Conservation (phyloP, 2,888 invertebrate species). For the Cremastinae sp. region DNA sequence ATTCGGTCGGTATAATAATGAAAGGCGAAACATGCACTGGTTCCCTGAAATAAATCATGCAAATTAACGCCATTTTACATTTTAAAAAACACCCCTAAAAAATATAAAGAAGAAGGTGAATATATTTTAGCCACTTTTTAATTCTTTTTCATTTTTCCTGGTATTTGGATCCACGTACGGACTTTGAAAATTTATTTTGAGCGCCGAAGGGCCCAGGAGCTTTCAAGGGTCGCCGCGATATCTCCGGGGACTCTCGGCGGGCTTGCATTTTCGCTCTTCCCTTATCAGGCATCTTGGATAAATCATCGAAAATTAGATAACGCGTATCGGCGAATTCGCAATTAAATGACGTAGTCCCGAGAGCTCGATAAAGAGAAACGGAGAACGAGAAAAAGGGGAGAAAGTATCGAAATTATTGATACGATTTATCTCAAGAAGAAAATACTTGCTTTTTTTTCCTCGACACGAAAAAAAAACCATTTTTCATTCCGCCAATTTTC, state of each 20-base stretch:
- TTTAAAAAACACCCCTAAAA: background rate
- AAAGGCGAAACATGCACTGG: constrained; percentile 36
- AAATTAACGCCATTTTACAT: background rate
- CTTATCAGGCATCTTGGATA: constrained; percentile 73
- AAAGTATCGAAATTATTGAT: constrained; percentile 17
- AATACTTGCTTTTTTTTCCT: background rate
- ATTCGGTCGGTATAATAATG: constrained; percentile 47
- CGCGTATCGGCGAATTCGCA: constrained; percentile 30
- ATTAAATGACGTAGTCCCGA: constrained; percentile 30
- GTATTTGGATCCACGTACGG: background rate
- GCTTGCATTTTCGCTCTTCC: constrained; percentile 9
- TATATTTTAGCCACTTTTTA: background rate
- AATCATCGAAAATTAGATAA: constrained; percentile 69
- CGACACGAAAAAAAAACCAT: background rate
- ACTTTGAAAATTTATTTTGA: constrained; percentile 8
- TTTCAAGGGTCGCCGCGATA: constrained; percentile 51
- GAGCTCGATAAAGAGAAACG: constrained; percentile 22
- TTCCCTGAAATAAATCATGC: background rate
- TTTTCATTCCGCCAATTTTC: background rate
- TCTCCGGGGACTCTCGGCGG: constrained; percentile 44
- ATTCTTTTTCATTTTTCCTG: background rate
- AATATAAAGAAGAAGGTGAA: too few relatives aligned
- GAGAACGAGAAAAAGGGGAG: constrained; percentile 15
- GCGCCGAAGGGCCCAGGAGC: constrained; percentile 50
- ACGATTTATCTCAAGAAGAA: constrained; percentile 1